These are phyloP conservation scores for Hedychridium roseum DNA, from an alignment of 2,888 invertebrate species.

Conservation along the genomic window DNA sequence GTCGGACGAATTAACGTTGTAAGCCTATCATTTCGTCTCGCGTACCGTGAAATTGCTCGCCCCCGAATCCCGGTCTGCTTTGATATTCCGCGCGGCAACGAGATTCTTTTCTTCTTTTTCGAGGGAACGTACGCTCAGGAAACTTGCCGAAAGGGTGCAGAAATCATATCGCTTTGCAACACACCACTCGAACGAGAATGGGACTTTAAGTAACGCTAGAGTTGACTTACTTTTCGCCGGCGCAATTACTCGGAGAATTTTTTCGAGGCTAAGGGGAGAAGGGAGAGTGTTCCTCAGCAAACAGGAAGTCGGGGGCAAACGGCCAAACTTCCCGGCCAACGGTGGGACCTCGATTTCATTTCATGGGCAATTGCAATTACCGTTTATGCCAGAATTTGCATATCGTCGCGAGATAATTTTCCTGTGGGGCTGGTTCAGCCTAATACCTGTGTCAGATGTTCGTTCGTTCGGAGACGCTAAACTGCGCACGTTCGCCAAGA, in stretches of 20 bases:
- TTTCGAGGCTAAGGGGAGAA: neutral
- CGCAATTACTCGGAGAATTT: too few relatives aligned
- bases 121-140: neutral
- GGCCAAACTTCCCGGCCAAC: constrained; percentile 11
- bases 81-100: constrained; percentile 19
- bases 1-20: constrained; percentile 23
- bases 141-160: too few relatives aligned
- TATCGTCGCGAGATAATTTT: constrained; percentile 41
- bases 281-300: neutral
- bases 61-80: constrained; percentile 15
- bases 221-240: neutral
- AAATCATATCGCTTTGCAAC: too few relatives aligned
- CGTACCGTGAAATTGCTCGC: constrained; percentile 28
- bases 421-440: constrained; percentile 39
- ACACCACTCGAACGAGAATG: neutral
- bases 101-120: too few relatives aligned
- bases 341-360: constrained; percentile 44
- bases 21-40: constrained; percentile 35
- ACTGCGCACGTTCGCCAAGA: too few relatives aligned
- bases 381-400: constrained; percentile 48
- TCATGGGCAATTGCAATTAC: constrained; percentile 48
- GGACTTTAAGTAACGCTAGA: neutral
- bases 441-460: constrained; percentile 42
- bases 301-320: neutral
- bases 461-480: too few relatives aligned